Evolutionary conservation across 1,140 invertebrate genomes (phyloP).

Genomic region (Drosophila burlai): DNA sequence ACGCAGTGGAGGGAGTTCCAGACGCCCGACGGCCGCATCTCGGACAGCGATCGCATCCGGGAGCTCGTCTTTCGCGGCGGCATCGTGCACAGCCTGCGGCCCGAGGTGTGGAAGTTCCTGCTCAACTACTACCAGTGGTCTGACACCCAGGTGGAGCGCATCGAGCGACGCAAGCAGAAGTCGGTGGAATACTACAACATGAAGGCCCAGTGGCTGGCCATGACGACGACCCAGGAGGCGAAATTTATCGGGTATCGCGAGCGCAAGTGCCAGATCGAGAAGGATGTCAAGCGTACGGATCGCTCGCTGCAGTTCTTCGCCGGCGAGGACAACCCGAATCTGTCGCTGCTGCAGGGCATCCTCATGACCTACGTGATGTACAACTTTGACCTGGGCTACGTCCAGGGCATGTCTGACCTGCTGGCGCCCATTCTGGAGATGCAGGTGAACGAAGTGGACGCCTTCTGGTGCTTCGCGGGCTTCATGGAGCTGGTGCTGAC

Average conservation of each 20-base stretch:
- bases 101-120: slow-evolving; percentile 98
- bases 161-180: slow-evolving; percentile 89
- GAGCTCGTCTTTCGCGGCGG: slow-evolving; percentile 96
- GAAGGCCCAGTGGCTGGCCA: slow-evolving; percentile 98
- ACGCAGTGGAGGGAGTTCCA: slow-evolving; percentile 93
- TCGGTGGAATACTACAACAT: slow-evolving; percentile 96
- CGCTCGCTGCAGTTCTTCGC: slow-evolving; percentile 95
- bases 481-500: slow-evolving; percentile 98
- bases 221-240: slow-evolving; percentile 94
- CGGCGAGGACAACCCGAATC: slow-evolving; percentile 96
- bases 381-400: slow-evolving; percentile 99
- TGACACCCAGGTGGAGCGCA: slow-evolving; percentile 90
- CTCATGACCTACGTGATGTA: slow-evolving; percentile 99
- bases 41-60: slow-evolving; percentile 89
- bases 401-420: slow-evolving; percentile 99
- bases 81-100: slow-evolving; percentile 89
- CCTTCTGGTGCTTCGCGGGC: slow-evolving; percentile 99
- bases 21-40: slow-evolving; percentile 91
- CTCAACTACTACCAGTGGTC: slow-evolving; percentile 96
- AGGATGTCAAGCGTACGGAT: slow-evolving; percentile 99
- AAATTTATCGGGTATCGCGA: slow-evolving; percentile 96
- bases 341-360: slow-evolving; percentile 94
- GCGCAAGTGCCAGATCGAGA: slow-evolving; percentile 97
- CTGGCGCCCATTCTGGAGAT: slow-evolving; percentile 96
- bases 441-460: slow-evolving; percentile 88